Evolutionary conservation across 2,888 invertebrate genomes (phyloP), one percentile per base, ranked within the genome.

Genomic region (Endomychus coccineus): DNA sequence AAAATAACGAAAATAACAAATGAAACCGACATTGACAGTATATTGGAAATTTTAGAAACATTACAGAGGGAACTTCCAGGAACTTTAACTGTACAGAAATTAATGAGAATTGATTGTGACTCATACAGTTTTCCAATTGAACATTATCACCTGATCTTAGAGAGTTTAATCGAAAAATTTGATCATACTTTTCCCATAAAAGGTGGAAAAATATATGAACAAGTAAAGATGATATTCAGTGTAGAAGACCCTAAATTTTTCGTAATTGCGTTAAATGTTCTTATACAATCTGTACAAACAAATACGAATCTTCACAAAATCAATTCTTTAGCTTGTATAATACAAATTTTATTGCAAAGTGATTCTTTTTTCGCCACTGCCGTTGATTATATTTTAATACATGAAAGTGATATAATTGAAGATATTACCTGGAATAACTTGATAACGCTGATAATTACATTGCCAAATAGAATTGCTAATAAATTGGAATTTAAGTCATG

Each of bases 391-490:
- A 7, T 9, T 19, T 6, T 50, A 23, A 14, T 31, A 11, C 27
- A 6, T 9, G 21, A 19, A 19, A 35, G 2, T 35, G 31, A n/a
- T 10, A 23, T 28, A 22, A 40, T 29, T 39, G 30, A 44, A 15
- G 36, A 23, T 41, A 44, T 27, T 43, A 43, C 25, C 27, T 35
- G 21, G 21, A 68, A 71, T 40, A 68, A 66, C 19, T 74, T 71
- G 13, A 68, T 81, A 0, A 81, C 81, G 53, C 50, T 75, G 28
- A 50, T 86, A 33, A 64, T 77, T 4, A 80, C 82, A 2, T 50
- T 88, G 32, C 86, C 88, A 0, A 77, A 70, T 50, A 68, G 80
- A 45, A 66, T 87, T 24, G 82, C 84, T 5, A 89, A 89, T 55
- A 71, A 70, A 48, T 49, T 78, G 16, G 64, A 75, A 42, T 67